These are phyloP conservation scores for Paramisgurnus dabryanus DNA, from an alignment of 2,113 vertebrate genomes.

Conservation along the genomic window DNA sequence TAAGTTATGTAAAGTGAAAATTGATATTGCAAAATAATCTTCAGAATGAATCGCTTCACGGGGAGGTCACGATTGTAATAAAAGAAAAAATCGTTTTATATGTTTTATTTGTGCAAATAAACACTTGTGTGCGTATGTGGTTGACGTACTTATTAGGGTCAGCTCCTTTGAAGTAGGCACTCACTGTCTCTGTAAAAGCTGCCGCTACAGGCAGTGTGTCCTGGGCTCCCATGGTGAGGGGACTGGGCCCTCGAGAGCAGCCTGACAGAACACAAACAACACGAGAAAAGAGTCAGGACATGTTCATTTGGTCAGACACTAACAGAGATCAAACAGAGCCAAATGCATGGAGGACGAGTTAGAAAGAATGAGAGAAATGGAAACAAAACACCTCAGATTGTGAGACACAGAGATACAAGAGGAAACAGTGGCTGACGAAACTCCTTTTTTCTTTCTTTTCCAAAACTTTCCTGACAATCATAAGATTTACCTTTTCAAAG, in stretches of 20 bases:
- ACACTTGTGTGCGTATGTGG: not conserved
- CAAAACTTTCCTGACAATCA: not conserved
- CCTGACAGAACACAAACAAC: slow-evolving; percentile 74
- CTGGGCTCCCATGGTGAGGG: slow-evolving; percentile 97
- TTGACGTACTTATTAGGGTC: slow-evolving; percentile 93
- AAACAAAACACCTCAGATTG: slow-evolving; percentile 24
- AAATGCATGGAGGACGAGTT: not conserved
- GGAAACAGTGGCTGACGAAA: slow-evolving; percentile 3
- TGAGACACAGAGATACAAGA: not conserved
- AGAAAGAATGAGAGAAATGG: slow-evolving; percentile 2
- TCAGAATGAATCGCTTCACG: too few relatives aligned
- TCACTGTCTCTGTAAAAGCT: slow-evolving; percentile 98
- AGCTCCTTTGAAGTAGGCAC: slow-evolving; percentile 95
- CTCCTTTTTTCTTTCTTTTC: not conserved
- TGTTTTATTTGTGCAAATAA: too few relatives aligned
- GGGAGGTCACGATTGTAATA: not conserved
- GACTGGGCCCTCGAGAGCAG: slow-evolving; percentile 94
- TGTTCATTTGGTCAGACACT: not conserved
- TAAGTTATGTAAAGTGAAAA: too few relatives aligned
- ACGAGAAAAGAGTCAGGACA: not conserved
- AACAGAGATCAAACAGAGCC: not conserved
- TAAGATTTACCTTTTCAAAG: not conserved
- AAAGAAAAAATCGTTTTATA: too few relatives aligned
- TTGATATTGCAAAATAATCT: too few relatives aligned
- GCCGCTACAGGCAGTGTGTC: slow-evolving; percentile 96